Percentiles rank a stretch among this genome's conserved stretches.
Evolutionary conservation across 2,888 invertebrate species (phyloP).

Genomic region (Drosophila paramelanica): DNA sequence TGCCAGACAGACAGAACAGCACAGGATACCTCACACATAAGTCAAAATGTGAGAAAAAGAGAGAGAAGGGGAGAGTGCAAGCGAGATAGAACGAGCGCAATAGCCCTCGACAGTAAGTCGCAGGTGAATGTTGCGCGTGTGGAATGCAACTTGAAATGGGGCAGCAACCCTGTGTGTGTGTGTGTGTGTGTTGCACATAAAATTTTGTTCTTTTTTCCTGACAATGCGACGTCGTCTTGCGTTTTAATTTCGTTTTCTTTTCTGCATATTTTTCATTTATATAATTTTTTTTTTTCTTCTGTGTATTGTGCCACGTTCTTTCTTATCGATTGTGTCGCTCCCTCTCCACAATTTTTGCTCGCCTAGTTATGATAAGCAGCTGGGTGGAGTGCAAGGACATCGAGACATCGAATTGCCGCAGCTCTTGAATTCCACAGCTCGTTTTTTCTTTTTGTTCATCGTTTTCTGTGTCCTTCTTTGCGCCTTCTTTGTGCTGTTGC

Average conservation of each 20-base stretch:
- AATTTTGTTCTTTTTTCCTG: slow-evolving; percentile 42
- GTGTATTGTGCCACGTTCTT: slow-evolving; percentile 7
- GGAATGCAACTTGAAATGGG: slow-evolving; percentile 54
- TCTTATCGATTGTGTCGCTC: slow-evolving; percentile 25
- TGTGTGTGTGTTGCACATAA: slow-evolving; percentile 24
- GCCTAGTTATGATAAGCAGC: slow-evolving; percentile 37
- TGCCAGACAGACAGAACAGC: slow-evolving; percentile 49
- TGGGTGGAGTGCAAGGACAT: slow-evolving; percentile 46
- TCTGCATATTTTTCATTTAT: slow-evolving; percentile 59
- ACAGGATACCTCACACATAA: neutral
- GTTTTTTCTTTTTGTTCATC: neutral
- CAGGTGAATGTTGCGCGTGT: slow-evolving; percentile 56
- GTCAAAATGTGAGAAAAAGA: too few relatives aligned
- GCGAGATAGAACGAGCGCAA: slow-evolving; percentile 8
- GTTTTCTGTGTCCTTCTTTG: slow-evolving; percentile 1
- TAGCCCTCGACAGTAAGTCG: slow-evolving; percentile 42
- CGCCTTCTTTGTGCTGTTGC: slow-evolving; percentile 38
- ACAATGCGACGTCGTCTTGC: slow-evolving; percentile 50
- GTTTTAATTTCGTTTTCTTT: slow-evolving; percentile 78
- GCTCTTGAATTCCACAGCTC: neutral
- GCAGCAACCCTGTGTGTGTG: slow-evolving; percentile 22
- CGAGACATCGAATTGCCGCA: neutral
- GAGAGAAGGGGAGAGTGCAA: neutral
- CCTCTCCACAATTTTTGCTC: slow-evolving; percentile 2
- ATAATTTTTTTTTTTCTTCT: slow-evolving; percentile 8